Base-by-base conservation (phyloP, 2,797 vertebrate species). In the Neosalanx taihuensis region DNA sequence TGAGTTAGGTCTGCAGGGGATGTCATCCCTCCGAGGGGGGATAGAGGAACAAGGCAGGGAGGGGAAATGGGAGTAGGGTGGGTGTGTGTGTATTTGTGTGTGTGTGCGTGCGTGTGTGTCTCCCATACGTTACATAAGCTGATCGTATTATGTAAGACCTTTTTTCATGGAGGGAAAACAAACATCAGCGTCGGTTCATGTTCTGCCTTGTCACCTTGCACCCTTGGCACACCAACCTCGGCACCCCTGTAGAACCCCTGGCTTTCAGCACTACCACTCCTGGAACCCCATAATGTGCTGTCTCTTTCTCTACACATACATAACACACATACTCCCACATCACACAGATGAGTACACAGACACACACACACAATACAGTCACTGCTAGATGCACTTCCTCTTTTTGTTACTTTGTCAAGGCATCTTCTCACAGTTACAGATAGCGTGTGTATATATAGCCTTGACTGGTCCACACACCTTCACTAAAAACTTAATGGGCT, bases 71-170 rank as follows among this genome's bases (percentile, higher is more conserved):
- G 58, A 59, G 13, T 1, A 59, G 58, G 20, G 57, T 20, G 53
- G 5, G 53, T 17, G 53, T 1, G 53, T 17, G 17, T 13, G 46
- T 3, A 20, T 51, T 41, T 29, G 64, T 51, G 46, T 70, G 67
- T 57, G 33, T 64, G 41, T 51, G 53, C 41, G 30, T 62, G 74
- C 64, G 57, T 77, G 10, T 59, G 59, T 46, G 56, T 78, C 51
- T 79, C 81, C 57, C 77, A 17, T 83, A 73, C 60, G 81, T 92
- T 93, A 89, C 82, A 83, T 92, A 93, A 93, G 84, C 57, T 81
- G 83, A 90, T 89, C 84, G 84, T 53, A 72, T 92, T 91, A 90
- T 79, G 78, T 90, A 92, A 92, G 53, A 12, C 58, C 76, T 81
- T 73, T 66, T 76, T 77, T 67, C 58, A 79, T 75, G 70, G 64